phyloP scores from a whole-genome alignment of 2,888 invertebrate genomes.

The Drosophila suboccidentalis region DNA sequence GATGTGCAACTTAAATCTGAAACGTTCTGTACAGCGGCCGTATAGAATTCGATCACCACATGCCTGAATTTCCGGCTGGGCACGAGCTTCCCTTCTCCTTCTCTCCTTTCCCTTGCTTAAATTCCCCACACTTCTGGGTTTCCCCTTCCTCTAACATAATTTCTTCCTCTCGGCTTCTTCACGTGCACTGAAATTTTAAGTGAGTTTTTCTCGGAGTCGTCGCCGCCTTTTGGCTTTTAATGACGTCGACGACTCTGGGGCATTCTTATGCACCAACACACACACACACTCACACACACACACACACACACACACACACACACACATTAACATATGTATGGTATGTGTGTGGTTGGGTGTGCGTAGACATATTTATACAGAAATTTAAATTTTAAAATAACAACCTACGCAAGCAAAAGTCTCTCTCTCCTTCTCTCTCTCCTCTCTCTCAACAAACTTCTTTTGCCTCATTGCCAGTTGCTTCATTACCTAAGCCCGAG shows the following conservation, averaged over 20 bases:
- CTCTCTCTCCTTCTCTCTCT: slow-evolving; percentile 9
- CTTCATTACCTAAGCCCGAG: slow-evolving; percentile 63
- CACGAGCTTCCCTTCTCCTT: slow-evolving; percentile 3
- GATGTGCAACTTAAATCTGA: too few relatives aligned
- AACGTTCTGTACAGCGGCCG: too few relatives aligned
- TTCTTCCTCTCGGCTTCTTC: slow-evolving; percentile 45
- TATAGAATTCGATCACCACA: too few relatives aligned
- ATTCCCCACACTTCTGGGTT: neutral
- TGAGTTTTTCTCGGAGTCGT: slow-evolving; percentile 68
- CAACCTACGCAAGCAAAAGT: slow-evolving; percentile 50
- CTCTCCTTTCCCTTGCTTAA: neutral
- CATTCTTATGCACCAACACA: slow-evolving; percentile 74
- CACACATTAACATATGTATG: slow-evolving; percentile 15
- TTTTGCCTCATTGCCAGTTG: slow-evolving; percentile 60
- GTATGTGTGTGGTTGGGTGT: slow-evolving; percentile 29
- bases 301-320: slow-evolving; percentile 38
- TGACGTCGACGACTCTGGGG: slow-evolving; percentile 74
- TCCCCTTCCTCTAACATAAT: neutral
- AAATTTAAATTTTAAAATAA: slow-evolving; percentile 82
- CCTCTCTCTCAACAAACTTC: slow-evolving; percentile 19
- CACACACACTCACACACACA: slow-evolving; percentile 40
- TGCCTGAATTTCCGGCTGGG: too few relatives aligned
- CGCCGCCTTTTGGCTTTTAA: slow-evolving; percentile 76
- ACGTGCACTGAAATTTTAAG: slow-evolving; percentile 79
- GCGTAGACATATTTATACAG: slow-evolving; percentile 72